Percentiles rank a stretch among this genome's conserved stretches.
Evolutionary conservation across 2,888 invertebrate species (phyloP).

Genomic region (Opisthograptis luteolata): DNA sequence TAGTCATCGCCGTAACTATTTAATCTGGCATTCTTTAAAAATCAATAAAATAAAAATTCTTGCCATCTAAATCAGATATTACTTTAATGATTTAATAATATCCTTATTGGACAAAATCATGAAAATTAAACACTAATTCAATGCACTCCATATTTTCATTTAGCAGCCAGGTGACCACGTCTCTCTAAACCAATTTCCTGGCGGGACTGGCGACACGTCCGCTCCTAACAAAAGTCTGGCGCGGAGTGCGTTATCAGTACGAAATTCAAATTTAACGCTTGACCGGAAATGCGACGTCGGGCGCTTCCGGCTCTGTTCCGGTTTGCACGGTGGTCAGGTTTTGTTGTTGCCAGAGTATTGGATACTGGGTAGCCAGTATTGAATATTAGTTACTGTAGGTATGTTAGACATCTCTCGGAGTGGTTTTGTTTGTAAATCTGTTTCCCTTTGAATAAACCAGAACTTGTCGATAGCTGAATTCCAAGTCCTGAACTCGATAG

Average conservation of each 20-base stretch:
- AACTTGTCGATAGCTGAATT: no score
- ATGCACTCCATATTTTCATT: neutral
- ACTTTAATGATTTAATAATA: no score
- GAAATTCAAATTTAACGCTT: constrained; percentile 79
- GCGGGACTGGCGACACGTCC: constrained; percentile 55
- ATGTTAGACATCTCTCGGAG: no score
- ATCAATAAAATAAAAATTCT: no score
- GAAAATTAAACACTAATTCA: no score
- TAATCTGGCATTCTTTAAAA: no score
- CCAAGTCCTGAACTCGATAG: no score
- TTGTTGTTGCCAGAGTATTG: constrained; percentile 17
- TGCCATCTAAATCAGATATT: no score
- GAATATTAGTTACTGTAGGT: no score
- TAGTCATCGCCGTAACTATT: no score
- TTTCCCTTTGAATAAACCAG: neutral
- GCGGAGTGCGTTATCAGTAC: constrained; percentile 71
- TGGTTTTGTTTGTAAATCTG: no score
- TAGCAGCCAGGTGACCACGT: constrained; percentile 27
- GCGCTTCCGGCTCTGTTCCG: constrained; percentile 56
- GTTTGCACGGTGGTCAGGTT: constrained; percentile 32
- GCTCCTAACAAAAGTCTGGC: constrained; percentile 62
- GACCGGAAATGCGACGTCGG: constrained; percentile 75
- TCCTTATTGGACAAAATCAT: no score
- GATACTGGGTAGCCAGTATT: neutral
- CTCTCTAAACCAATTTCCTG: constrained; percentile 60